phyloP scores from a whole-genome alignment of 1,140 invertebrate genomes.

The Contarinia nasturtii region DNA sequence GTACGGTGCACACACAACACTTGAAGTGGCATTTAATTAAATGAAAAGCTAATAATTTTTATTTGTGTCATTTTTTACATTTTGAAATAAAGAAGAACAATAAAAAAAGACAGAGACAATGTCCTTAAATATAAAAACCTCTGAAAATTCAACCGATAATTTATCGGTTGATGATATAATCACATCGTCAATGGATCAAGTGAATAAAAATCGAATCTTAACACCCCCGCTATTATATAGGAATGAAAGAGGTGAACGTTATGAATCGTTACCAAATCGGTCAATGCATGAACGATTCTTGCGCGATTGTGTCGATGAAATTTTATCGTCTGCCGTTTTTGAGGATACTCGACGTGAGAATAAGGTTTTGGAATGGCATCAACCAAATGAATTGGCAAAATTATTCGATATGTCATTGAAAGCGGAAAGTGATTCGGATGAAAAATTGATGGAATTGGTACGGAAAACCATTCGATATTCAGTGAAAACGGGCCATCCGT shows the following conservation, averaged over 20 bases:
- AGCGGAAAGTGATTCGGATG: conserved; percentile 37
- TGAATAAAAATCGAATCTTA: neutral
- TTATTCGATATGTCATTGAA: conserved; percentile 44
- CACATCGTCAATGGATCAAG: neutral
- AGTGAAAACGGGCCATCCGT: conserved; percentile 73
- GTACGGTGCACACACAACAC: no score
- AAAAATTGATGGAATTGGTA: conserved; percentile 41
- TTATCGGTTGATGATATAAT: no score
- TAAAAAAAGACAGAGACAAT: no score
- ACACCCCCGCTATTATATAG: neutral
- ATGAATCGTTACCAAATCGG: conserved; percentile 31
- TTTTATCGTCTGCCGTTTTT: conserved; percentile 55
- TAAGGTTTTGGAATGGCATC: conserved; percentile 55
- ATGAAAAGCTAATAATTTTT: no score
- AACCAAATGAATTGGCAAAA: conserved; percentile 40
- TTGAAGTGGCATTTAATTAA: no score
- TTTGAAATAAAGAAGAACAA: no score
- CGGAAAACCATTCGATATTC: conserved; percentile 54
- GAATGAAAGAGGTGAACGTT: conserved; percentile 7
- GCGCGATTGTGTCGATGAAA: conserved; percentile 41
- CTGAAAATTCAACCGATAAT: no score
- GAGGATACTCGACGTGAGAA: conserved; percentile 43
- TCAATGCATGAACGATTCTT: conserved; percentile 50
- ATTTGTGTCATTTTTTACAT: no score
- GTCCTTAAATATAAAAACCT: no score